Evolutionary conservation across 2,888 invertebrate species (phyloP).

Genomic region (Trissonchulus sp.): DNA sequence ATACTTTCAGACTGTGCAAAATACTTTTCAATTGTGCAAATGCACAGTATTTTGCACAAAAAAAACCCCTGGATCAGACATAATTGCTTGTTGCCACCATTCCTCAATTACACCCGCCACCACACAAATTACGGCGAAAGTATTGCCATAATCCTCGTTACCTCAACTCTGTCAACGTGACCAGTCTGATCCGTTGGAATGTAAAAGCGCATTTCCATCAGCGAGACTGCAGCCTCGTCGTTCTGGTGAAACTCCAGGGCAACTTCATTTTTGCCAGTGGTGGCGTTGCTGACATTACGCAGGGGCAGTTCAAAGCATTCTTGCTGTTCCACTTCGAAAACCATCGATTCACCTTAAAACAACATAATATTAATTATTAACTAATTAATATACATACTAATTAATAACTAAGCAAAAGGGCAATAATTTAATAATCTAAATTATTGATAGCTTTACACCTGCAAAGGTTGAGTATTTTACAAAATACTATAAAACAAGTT

Average conservation of each 20-base stretch:
- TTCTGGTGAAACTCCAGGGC: constrained; percentile 81
- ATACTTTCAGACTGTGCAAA: too few relatives aligned
- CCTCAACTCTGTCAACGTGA: constrained; percentile 55
- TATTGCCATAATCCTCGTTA: too few relatives aligned
- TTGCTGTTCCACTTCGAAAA: constrained; percentile 45
- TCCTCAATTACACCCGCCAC: too few relatives aligned
- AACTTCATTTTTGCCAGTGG: constrained; percentile 93
- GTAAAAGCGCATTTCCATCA: constrained; percentile 96
- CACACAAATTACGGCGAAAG: too few relatives aligned
- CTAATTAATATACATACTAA: constrained; percentile 1
- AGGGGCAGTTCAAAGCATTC: constrained; percentile 77
- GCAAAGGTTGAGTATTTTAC: too few relatives aligned
- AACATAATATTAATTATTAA: too few relatives aligned
- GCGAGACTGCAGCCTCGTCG: constrained; percentile 91
- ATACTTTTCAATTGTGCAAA: too few relatives aligned
- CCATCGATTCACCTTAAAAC: constrained; percentile 37
- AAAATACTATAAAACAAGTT: too few relatives aligned
- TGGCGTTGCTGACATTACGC: constrained; percentile 89
- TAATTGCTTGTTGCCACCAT: too few relatives aligned
- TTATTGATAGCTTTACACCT: too few relatives aligned
- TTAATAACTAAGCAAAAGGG: neutral
- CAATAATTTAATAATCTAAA: neutral
- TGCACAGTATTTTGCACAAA: too few relatives aligned
- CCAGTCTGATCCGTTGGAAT: constrained; percentile 76
- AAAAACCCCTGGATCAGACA: too few relatives aligned